Conservation (phyloP, 2,113 vertebrate species). For the Aptenodytes patagonicus region DNA sequence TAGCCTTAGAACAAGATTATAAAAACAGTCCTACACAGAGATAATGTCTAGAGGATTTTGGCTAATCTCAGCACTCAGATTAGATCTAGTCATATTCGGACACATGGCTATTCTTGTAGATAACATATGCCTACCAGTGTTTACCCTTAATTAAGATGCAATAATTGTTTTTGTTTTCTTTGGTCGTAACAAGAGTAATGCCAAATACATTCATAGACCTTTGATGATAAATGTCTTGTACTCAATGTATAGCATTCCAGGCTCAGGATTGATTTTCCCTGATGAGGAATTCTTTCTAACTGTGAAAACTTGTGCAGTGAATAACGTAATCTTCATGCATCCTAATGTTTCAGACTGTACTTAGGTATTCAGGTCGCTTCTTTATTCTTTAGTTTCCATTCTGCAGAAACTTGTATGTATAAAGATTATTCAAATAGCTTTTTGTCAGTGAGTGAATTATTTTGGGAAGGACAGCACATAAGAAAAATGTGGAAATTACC, state of each 20-base stretch:
- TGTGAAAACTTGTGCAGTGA: not conserved
- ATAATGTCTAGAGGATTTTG: slow-evolving; percentile 70
- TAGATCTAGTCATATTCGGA: slow-evolving; percentile 70
- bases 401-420: not conserved
- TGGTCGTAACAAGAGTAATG: not conserved
- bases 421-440: slow-evolving; percentile 37
- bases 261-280: not conserved
- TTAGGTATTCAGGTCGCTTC: not conserved
- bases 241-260: not conserved
- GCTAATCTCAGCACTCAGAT: slow-evolving; percentile 75
- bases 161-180: slow-evolving; percentile 57
- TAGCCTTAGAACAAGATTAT: slow-evolving; percentile 76
- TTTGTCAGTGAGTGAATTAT: slow-evolving; percentile 30
- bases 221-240: slow-evolving; percentile 2
- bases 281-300: not conserved
- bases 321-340: not conserved
- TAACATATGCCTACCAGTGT: slow-evolving; percentile 57
- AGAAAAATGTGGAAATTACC: slow-evolving; percentile 24
- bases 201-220: not conserved
- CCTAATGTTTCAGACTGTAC: not conserved
- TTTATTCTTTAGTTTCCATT: slow-evolving; percentile 23
- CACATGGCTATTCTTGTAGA: slow-evolving; percentile 42
- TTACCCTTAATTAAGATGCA: slow-evolving; percentile 71
- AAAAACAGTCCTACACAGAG: slow-evolving; percentile 64
- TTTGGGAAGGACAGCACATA: not conserved